phyloP scores from a whole-genome alignment of 1,140 invertebrate genomes.

The Hormaphis cornu region DNA sequence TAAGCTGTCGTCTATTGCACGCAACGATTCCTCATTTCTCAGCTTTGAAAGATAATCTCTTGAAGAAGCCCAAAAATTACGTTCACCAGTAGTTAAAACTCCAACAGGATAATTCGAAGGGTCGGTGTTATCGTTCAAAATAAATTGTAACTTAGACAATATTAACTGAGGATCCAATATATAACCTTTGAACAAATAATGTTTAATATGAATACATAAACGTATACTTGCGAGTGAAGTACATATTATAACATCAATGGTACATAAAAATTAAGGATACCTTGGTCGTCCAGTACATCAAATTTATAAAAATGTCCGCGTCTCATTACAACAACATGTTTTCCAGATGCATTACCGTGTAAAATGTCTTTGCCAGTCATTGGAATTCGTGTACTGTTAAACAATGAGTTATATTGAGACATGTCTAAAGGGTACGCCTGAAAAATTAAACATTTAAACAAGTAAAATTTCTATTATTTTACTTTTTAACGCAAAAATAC shows the following conservation, averaged over 20 bases:
- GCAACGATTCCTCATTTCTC: conserved; percentile 61
- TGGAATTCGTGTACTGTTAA: conserved; percentile 80
- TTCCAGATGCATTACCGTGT: conserved; percentile 47
- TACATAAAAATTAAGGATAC: conserved; percentile 42
- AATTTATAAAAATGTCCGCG: conserved; percentile 84
- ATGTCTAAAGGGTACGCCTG: conserved; percentile 92
- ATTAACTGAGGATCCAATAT: conserved; percentile 65
- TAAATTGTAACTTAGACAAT: conserved; percentile 60
- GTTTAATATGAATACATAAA: too few species aligned
- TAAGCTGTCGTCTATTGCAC: conserved; percentile 76
- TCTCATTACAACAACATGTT: conserved; percentile 76
- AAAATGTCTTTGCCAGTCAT: conserved; percentile 69
- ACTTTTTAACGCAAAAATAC: too few species aligned
- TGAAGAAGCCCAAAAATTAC: conserved; percentile 75
- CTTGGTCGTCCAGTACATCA: conserved; percentile 74
- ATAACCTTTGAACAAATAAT: conserved; percentile 49
- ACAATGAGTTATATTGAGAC: conserved; percentile 86
- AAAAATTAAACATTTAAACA: too few species aligned
- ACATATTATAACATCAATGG: too few species aligned
- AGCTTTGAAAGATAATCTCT: conserved; percentile 56
- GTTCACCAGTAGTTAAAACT: conserved; percentile 69
- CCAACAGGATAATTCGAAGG: conserved; percentile 57
- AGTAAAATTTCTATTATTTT: too few species aligned
- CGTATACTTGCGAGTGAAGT: too few species aligned
- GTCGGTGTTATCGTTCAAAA: conserved; percentile 54